These are phyloP conservation scores for Fopius arisanus DNA, from an alignment of 1,140 invertebrate genomes.

Conservation along the genomic window DNA sequence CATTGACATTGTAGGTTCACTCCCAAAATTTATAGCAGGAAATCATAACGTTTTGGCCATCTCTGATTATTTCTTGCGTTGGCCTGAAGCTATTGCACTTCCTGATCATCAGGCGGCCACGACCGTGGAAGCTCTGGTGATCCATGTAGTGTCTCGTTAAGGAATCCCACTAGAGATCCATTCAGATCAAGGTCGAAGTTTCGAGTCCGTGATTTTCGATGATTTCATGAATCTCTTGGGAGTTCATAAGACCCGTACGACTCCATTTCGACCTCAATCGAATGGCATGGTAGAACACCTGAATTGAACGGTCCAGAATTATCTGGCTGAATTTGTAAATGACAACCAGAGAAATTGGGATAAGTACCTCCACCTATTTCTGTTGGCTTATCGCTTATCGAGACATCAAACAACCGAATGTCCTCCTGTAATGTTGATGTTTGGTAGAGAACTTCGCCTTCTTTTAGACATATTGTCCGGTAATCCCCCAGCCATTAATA, in stretches of 20 bases:
- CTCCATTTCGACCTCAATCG: slow-evolving; percentile 52
- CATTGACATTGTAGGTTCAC: not conserved
- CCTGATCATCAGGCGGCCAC: slow-evolving; percentile 27
- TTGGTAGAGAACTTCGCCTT: slow-evolving; percentile 15
- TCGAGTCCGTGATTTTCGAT: slow-evolving; percentile 50
- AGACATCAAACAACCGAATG: slow-evolving; percentile 20
- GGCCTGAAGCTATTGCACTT: slow-evolving; percentile 34
- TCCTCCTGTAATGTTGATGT: slow-evolving; percentile 14
- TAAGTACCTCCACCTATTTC: slow-evolving; percentile 22
- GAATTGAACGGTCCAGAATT: slow-evolving; percentile 37
- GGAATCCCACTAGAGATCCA: slow-evolving; percentile 30
- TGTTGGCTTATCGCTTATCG: slow-evolving; percentile 20
- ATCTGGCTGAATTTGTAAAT: not conserved
- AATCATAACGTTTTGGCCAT: not conserved
- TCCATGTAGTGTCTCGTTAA: slow-evolving; percentile 31
- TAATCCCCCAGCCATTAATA: not conserved
- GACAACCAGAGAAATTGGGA: slow-evolving; percentile 17
- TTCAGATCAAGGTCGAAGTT: slow-evolving; percentile 53
- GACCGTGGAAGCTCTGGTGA: slow-evolving; percentile 27
- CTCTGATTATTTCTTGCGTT: too few relatives aligned
- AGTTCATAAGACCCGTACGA: slow-evolving; percentile 44
- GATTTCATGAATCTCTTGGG: slow-evolving; percentile 41
- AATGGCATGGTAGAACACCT: slow-evolving; percentile 58
- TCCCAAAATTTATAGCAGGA: not conserved
- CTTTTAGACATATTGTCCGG: slow-evolving; percentile 2